Conservation (phyloP, 2,113 vertebrate species). For the Pandion haliaetus region DNA sequence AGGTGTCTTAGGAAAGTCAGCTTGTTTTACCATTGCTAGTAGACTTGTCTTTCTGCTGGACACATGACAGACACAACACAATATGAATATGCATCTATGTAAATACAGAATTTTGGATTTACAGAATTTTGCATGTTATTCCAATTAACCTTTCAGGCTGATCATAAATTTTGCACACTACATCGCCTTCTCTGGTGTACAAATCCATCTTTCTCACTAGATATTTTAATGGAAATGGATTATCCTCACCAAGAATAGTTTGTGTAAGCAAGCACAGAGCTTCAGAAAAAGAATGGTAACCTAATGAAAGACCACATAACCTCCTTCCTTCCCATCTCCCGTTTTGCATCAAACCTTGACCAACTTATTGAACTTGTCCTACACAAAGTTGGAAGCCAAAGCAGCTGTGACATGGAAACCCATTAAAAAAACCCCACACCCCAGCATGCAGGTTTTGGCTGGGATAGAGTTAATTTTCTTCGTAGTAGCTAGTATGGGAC, state of each 20-base stretch:
- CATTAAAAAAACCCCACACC: not conserved
- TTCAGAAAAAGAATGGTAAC: not conserved
- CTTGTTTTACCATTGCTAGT: not conserved
- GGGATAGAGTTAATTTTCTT: too few relatives aligned
- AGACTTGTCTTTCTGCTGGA: not conserved
- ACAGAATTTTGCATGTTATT: not conserved
- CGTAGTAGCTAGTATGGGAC: too few relatives aligned
- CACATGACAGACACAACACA: not conserved
- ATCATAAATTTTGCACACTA: not conserved
- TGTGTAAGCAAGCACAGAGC: not conserved
- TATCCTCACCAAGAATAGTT: not conserved
- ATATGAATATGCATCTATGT: not conserved
- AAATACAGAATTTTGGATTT: not conserved
- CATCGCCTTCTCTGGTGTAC: not conserved
- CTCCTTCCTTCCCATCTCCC: rapidly evolving
- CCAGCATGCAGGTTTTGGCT: too few relatives aligned
- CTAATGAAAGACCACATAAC: not conserved
- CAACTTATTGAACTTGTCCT: not conserved
- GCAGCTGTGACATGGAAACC: not conserved
- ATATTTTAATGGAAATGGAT: not conserved
- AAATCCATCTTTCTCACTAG: not conserved
- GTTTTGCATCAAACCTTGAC: not conserved
- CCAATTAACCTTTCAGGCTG: not conserved
- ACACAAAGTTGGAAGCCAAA: not conserved
- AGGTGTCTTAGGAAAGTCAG: not conserved